A percentile compares a stretch with the other conserved stretches of the same genome.
These are phyloP conservation scores for Eptesicus fuscus DNA, from an alignment of 2,113 vertebrate species.

Conservation along the genomic window DNA sequence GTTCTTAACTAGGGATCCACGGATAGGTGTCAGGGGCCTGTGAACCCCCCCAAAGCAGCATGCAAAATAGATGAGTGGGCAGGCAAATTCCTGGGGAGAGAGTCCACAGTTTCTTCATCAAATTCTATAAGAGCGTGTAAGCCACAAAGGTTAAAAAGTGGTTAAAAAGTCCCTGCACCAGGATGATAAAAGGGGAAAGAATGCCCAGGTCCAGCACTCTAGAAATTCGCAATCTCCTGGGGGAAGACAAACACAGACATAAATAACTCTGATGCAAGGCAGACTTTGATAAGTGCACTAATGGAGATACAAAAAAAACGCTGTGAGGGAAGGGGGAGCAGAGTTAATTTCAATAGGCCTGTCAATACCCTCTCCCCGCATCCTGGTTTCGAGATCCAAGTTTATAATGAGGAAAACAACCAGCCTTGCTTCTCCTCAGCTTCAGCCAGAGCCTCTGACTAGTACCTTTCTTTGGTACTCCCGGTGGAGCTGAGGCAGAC, in stretches of 20 bases:
- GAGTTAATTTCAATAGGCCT: background rate
- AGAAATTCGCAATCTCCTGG: background rate
- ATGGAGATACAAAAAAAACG: background rate
- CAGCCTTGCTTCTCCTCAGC: background rate
- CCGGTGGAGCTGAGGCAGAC: background rate
- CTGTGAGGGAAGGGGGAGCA: background rate
- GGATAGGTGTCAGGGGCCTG: background rate
- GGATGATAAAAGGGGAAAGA: background rate
- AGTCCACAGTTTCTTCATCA: background rate
- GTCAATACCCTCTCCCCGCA: background rate
- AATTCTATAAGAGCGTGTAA: background rate
- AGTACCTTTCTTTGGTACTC: background rate
- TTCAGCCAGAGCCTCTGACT: background rate
- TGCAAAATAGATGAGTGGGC: background rate
- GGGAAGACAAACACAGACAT: constrained; percentile 17
- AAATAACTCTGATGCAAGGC: constrained; percentile 56
- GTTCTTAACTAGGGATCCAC: background rate
- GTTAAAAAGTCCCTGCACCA: background rate
- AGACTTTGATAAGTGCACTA: constrained; percentile 44
- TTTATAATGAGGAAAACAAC: background rate
- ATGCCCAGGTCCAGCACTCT: background rate
- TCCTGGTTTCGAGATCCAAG: background rate
- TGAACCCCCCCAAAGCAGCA: background rate
- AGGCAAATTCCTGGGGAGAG: background rate
- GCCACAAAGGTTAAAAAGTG: background rate